Conservation (phyloP, 2,888 invertebrate species). For the Oscheius onirici region DNA sequence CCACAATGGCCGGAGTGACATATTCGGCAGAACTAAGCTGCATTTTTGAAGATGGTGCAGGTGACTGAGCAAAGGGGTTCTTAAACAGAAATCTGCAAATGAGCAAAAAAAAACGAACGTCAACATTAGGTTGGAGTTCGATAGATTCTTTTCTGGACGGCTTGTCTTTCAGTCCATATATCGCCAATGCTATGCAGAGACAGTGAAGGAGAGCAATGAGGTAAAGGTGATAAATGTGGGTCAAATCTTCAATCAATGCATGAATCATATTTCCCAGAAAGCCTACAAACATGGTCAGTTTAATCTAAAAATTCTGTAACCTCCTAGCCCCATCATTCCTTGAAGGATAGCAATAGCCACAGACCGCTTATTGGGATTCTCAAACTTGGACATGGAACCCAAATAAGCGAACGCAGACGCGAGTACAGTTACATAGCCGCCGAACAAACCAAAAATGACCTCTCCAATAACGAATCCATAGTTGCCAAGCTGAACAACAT, state of each 20-base stretch:
- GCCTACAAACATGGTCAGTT: too few species aligned
- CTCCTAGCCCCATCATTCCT: slow-evolving; percentile 44
- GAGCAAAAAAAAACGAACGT: too few species aligned
- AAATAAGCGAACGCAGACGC: slow-evolving; percentile 43
- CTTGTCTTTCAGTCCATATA: not conserved
- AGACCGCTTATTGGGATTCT: slow-evolving; percentile 18
- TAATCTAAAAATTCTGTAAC: slow-evolving; percentile 28
- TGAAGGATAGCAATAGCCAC: slow-evolving; percentile 43
- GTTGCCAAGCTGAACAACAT: slow-evolving; percentile 29
- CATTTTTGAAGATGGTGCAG: too few species aligned
- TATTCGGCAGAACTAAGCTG: too few species aligned
- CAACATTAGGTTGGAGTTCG: too few species aligned
- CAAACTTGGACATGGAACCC: slow-evolving; percentile 18
- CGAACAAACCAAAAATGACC: slow-evolving; percentile 48
- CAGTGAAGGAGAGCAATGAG: slow-evolving; percentile 37
- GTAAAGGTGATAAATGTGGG: slow-evolving; percentile 30
- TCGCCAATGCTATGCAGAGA: slow-evolving; percentile 30
- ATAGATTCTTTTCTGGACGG: not conserved
- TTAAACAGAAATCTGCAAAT: too few species aligned
- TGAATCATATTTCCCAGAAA: slow-evolving; percentile 38
- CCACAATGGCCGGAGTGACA: too few species aligned
- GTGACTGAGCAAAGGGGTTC: too few species aligned
- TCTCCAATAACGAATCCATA: slow-evolving; percentile 50
- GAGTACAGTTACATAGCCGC: slow-evolving; percentile 53
- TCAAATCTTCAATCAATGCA: slow-evolving; percentile 24